A percentile compares a stretch with the other conserved stretches of the same genome.
These are phyloP conservation scores for Thecophora atra DNA, from an alignment of 2,888 invertebrate genomes.

Conservation along the genomic window DNA sequence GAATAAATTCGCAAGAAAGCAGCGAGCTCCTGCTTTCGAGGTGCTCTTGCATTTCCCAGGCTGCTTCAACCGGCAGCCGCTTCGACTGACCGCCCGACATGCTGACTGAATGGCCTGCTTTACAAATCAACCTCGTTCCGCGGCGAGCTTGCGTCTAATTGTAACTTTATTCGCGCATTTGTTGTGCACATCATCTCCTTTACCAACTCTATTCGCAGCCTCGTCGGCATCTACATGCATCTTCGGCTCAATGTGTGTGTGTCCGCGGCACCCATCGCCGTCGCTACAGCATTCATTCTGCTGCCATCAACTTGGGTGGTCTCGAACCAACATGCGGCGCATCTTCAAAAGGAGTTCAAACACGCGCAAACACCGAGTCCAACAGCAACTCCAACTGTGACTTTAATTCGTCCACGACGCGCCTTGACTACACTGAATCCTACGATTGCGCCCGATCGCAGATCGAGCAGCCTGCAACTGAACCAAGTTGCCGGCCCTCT, in stretches of 20 bases:
- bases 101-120: slow-evolving; percentile 18
- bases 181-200: slow-evolving; percentile 47
- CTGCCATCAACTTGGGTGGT: slow-evolving; percentile 59
- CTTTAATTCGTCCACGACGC: slow-evolving; percentile 28
- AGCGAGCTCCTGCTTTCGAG: slow-evolving; percentile 48
- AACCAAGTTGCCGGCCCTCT: not conserved
- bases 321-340: slow-evolving; percentile 62
- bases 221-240: slow-evolving; percentile 20
- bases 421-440: not conserved
- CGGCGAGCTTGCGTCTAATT: slow-evolving; percentile 58
- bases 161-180: slow-evolving; percentile 62
- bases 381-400: slow-evolving; percentile 37
- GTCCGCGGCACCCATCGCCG: not conserved
- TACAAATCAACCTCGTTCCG: slow-evolving; percentile 45
- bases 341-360: slow-evolving; percentile 61
- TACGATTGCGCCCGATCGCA: not conserved
- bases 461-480: slow-evolving; percentile 2
- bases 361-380: slow-evolving; percentile 52
- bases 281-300: slow-evolving; percentile 9
- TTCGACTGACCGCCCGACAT: not conserved
- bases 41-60: not conserved
- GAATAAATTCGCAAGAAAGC: slow-evolving; percentile 57
- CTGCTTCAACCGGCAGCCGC: slow-evolving; percentile 45
- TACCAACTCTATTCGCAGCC: slow-evolving; percentile 27
- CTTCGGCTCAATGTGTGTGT: not conserved